Conservation (phyloP, 2,113 vertebrate genomes). For the Tragelaphus buxtoni region DNA sequence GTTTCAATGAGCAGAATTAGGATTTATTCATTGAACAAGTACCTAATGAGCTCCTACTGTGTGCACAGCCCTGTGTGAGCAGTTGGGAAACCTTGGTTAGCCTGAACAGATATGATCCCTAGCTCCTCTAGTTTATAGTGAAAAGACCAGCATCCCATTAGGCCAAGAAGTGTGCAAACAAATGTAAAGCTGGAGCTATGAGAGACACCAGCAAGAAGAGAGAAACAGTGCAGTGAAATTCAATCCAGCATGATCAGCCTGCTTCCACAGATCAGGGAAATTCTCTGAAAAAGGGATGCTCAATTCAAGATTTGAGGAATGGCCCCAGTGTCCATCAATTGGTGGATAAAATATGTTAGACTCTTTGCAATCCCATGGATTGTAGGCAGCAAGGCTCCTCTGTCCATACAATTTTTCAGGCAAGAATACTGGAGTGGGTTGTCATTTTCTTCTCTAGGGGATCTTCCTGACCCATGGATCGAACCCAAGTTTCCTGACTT, state of each 20-base stretch:
- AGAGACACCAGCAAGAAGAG: background rate
- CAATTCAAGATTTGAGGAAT: background rate
- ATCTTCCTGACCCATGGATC: background rate
- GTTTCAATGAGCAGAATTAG: constrained; percentile 7
- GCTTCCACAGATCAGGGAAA: background rate
- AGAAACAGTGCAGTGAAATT: background rate
- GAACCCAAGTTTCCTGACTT: background rate
- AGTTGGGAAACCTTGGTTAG: background rate
- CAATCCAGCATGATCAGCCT: background rate
- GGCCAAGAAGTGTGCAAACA: background rate
- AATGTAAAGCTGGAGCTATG: background rate
- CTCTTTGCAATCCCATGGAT: background rate
- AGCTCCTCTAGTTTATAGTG: background rate
- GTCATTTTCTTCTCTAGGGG: background rate
- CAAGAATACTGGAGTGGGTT: background rate
- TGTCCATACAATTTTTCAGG: background rate
- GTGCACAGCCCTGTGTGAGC: background rate
- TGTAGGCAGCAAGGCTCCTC: background rate
- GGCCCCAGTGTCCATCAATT: background rate
- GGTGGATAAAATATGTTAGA: background rate
- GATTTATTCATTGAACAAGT: background rate
- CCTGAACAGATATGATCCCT: background rate
- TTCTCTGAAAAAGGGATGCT: background rate
- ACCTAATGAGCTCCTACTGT: background rate
- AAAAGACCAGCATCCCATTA: background rate